Percentiles rank a stretch among this genome's conserved stretches.
These are phyloP conservation scores for Pogonus chalceus DNA, from an alignment of 1,140 invertebrate genomes.

Conservation along the genomic window DNA sequence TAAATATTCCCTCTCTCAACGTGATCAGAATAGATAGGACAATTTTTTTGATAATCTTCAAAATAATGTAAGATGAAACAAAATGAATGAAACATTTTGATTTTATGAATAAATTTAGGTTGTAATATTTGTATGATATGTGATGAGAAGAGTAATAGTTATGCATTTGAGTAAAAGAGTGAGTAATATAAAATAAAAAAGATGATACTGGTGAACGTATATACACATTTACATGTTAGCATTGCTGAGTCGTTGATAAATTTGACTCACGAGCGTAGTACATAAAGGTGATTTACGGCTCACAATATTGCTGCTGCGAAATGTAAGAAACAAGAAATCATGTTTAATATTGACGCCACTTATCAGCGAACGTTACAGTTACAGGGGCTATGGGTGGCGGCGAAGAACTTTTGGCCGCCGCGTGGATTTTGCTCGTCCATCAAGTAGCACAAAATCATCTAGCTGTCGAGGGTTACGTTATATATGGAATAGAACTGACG, in stretches of 20 bases:
- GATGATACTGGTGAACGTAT: no score
- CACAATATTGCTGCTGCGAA: slow-evolving; percentile 28
- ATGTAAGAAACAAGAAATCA: slow-evolving; percentile 32
- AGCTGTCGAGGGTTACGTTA: slow-evolving; percentile 26
- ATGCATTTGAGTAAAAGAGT: no score
- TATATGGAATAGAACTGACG: no score
- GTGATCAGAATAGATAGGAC: no score
- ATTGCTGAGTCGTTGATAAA: slow-evolving; percentile 14
- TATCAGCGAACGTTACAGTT: slow-evolving; percentile 16
- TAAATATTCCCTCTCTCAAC: no score
- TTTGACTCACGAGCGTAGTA: slow-evolving; percentile 21
- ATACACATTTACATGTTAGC: not conserved
- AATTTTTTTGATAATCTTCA: no score
- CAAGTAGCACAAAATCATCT: slow-evolving; percentile 29
- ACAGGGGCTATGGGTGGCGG: not conserved
- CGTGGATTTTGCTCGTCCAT: slow-evolving; percentile 30
- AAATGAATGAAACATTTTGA: no score
- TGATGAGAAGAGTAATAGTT: no score
- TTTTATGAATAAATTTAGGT: no score
- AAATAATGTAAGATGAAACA: no score
- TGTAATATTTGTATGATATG: no score
- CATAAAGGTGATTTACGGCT: slow-evolving; percentile 26
- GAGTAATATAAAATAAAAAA: no score
- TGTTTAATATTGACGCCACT: slow-evolving; percentile 34
- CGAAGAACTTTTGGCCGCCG: slow-evolving; percentile 23